A percentile compares a stretch with the other conserved stretches of the same genome.
Evolutionary conservation across 53 echinoderm and acorn worm genomes (phyloP).

Genomic region (Echinometra lucunter): DNA sequence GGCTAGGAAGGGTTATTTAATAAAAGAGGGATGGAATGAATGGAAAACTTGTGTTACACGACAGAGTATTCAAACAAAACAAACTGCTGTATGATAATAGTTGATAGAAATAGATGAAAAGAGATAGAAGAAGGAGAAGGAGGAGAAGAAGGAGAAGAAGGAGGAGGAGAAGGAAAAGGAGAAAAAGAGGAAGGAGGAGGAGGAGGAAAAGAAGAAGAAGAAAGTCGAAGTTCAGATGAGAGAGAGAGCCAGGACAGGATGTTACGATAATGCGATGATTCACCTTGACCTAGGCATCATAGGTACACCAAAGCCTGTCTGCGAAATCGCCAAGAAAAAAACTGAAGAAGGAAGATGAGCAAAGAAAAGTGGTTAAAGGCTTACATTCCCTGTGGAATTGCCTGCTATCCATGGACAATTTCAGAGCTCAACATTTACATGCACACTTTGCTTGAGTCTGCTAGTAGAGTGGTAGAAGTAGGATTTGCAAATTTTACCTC

Average conservation of each 20-base stretch:
- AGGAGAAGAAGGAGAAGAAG: background rate
- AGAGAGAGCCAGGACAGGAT: constrained; percentile 22
- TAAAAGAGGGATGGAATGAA: background rate
- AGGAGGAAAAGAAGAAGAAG: background rate
- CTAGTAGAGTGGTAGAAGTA: background rate
- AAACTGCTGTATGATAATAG: background rate
- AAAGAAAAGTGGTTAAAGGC: constrained; percentile 15
- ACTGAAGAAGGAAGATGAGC: constrained; percentile 3
- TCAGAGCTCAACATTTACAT: background rate
- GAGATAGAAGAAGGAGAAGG: background rate
- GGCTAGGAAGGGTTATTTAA: no score
- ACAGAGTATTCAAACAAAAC: background rate
- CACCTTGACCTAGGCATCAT: constrained; percentile 54
- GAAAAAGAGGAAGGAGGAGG: background rate
- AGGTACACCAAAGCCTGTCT: constrained; percentile 24
- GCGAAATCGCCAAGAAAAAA: background rate
- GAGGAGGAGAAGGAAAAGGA: background rate
- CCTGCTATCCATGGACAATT: background rate
- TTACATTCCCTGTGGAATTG: background rate
- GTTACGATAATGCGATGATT: constrained; percentile 25
- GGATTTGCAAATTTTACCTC: background rate
- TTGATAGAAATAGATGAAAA: background rate
- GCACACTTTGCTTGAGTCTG: background rate
- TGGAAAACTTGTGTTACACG: background rate
- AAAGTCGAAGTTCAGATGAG: constrained; percentile 11